Evolutionary conservation across 2,113 vertebrate genomes (phyloP).

Genomic region (Salvelinus fontinalis): DNA sequence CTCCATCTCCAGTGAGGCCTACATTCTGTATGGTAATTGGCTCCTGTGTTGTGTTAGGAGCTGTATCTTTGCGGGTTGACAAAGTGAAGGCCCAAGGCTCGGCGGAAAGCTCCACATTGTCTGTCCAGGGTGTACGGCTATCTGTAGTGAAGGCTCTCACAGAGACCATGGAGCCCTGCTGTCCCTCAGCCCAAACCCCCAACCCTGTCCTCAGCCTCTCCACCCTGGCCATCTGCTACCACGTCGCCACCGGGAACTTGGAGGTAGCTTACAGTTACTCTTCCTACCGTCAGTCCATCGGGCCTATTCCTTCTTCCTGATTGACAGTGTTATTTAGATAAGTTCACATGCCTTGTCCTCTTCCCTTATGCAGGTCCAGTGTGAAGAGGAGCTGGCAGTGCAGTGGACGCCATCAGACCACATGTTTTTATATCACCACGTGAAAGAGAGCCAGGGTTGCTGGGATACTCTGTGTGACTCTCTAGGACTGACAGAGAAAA

Average conservation of each 20-base stretch:
- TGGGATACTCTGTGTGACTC: constrained; percentile 59
- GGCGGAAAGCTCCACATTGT: constrained; percentile 80
- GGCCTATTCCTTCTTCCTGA: background rate
- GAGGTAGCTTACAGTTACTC: constrained; percentile 76
- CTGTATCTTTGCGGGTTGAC: constrained; percentile 85
- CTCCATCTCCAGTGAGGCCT: background rate
- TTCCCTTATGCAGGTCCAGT: constrained; percentile 77
- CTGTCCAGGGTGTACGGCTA: constrained; percentile 82
- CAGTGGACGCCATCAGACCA: constrained; percentile 90
- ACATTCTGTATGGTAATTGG: background rate
- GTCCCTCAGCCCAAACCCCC: constrained; percentile 78
- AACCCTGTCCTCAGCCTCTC: constrained; percentile 79
- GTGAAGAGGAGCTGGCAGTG: constrained; percentile 78
- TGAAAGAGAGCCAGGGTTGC: constrained; percentile 78
- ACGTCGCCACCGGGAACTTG: constrained; percentile 81
- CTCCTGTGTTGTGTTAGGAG: constrained; percentile 74
- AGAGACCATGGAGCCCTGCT: constrained; percentile 88
- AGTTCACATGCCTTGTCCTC: background rate
- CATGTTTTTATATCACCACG: constrained; percentile 93
- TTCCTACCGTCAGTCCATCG: background rate
- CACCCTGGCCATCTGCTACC: constrained; percentile 79
- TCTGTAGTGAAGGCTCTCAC: constrained; percentile 82
- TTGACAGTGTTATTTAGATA: background rate
- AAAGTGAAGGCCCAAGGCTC: constrained; percentile 77
- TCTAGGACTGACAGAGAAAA: constrained; percentile 8